Conservation (phyloP, 2,797 vertebrate genomes). For the Manis javanica region DNA sequence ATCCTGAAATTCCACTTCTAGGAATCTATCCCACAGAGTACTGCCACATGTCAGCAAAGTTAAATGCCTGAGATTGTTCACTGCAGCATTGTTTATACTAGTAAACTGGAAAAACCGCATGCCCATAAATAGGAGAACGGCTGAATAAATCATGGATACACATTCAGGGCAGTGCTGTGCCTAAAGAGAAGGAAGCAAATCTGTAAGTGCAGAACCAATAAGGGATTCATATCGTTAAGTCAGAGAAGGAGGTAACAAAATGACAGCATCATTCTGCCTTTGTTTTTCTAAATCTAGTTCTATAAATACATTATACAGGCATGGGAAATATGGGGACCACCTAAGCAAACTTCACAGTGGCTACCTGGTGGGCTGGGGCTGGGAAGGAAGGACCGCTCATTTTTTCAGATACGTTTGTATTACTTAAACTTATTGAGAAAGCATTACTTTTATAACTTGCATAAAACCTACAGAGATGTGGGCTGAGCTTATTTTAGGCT, state of each 20-base stretch:
- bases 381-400: background rate
- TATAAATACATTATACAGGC: too few species aligned
- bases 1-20: background rate
- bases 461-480: background rate
- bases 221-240: background rate
- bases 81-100: rapidly evolving
- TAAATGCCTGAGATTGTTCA: background rate
- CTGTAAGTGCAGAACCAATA: background rate
- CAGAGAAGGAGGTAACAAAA: background rate
- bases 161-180: background rate
- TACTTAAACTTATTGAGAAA: background rate
- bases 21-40: background rate
- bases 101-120: background rate
- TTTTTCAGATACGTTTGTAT: background rate
- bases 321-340: background rate
- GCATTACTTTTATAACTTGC: background rate
- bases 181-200: background rate
- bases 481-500: background rate
- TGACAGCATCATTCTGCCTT: background rate
- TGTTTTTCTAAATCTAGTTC: background rate
- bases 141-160: too few species aligned
- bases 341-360: background rate
- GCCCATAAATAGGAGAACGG: background rate
- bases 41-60: background rate
- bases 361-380: too few species aligned